phyloP scores from a whole-genome alignment of 1,140 invertebrate species.

The Platorchestia sp. region DNA sequence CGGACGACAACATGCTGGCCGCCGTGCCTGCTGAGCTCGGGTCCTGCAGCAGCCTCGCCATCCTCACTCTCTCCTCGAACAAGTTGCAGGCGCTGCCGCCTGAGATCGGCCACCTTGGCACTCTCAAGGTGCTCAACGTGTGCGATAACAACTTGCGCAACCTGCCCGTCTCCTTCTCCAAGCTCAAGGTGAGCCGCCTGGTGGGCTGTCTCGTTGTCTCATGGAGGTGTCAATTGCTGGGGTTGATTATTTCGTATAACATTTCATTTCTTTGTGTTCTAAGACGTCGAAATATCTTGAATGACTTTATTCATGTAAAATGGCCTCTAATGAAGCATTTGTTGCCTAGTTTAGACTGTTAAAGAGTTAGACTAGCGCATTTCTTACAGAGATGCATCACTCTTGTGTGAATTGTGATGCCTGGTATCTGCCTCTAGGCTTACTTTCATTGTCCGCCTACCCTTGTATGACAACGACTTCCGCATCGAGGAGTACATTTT shows the following conservation, averaged over 20 bases:
- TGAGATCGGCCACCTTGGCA: slow-evolving; percentile 88
- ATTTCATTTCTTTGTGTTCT: no score
- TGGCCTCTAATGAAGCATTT: no score
- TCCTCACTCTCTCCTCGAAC: slow-evolving; percentile 90
- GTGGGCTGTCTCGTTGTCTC: background rate
- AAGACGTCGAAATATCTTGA: no score
- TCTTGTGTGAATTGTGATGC: no score
- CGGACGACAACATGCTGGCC: slow-evolving; percentile 88
- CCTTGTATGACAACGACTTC: no score
- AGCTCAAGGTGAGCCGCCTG: slow-evolving; percentile 87
- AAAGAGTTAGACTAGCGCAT: no score
- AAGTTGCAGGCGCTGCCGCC: slow-evolving; percentile 84
- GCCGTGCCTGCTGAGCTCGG: slow-evolving; percentile 80
- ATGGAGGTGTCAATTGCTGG: background rate
- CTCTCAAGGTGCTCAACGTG: slow-evolving; percentile 90
- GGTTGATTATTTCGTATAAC: background rate
- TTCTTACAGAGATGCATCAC: no score
- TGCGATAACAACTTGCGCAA: slow-evolving; percentile 88
- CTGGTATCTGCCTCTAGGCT: no score
- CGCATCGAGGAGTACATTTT: no score
- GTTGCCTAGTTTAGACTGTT: no score
- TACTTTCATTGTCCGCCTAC: no score
- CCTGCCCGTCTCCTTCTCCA: slow-evolving; percentile 87
- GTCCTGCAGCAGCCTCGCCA: slow-evolving; percentile 85
- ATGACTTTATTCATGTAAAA: no score